phyloP scores from a whole-genome alignment of 2,113 vertebrate species.

The Melanerpes aurifrons region DNA sequence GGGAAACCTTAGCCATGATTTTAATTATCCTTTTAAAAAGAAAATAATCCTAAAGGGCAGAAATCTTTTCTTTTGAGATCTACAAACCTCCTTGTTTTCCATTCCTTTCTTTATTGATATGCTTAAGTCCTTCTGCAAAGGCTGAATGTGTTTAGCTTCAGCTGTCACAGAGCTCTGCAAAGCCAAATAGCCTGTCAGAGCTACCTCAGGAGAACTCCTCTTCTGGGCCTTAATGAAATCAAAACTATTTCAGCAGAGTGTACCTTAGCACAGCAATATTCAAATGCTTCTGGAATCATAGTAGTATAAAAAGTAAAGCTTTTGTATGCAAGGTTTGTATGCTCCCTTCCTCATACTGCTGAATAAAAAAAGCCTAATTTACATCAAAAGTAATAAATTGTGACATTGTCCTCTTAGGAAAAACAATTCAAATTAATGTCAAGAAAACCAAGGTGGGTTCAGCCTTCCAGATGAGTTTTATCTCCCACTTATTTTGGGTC shows the following conservation, averaged over 20 bases:
- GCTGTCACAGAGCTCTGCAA: slow-evolving; percentile 3
- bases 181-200: slow-evolving; percentile 42
- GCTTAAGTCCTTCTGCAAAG: slow-evolving; percentile 17
- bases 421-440: not conserved
- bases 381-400: not conserved
- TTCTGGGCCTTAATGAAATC: not conserved
- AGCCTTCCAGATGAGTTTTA: not conserved
- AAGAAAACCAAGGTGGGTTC: not conserved
- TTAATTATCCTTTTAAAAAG: not conserved
- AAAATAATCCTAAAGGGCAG: not conserved
- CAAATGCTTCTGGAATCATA: not conserved
- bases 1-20: not conserved
- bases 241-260: not conserved
- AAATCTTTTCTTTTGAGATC: not conserved
- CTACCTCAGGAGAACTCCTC: slow-evolving; percentile 17
- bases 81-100: not conserved
- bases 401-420: not conserved
- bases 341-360: not conserved
- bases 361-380: not conserved
- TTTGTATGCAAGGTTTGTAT: not conserved
- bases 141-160: slow-evolving; percentile 35
- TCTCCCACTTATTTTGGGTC: not conserved
- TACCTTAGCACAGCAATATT: not conserved
- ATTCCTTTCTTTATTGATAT: slow-evolving; percentile 18
- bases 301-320: not conserved